Percentiles rank a stretch among this genome's conserved stretches.
Evolutionary conservation across 2,113 vertebrate genomes (phyloP).

Genomic region (Scophthalmus maximus): DNA sequence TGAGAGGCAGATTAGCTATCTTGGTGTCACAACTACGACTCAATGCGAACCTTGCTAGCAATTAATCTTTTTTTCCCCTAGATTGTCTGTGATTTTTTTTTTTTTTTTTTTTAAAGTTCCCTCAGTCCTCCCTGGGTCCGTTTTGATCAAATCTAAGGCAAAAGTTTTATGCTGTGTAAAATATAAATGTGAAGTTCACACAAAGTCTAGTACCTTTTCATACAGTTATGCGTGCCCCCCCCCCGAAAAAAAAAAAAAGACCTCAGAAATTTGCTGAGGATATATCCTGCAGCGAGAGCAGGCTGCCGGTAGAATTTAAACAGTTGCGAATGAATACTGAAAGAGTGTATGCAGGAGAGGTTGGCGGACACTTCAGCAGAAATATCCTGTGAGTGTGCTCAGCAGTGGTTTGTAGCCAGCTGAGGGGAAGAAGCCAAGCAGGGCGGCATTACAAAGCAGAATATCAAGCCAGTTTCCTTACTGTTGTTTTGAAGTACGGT

Average conservation of each 20-base stretch:
- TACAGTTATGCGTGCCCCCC: neutral
- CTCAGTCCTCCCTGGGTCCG: neutral
- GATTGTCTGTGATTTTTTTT: no score
- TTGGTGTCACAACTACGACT: no score
- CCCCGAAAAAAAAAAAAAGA: neutral
- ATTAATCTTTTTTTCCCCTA: no score
- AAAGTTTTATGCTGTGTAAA: constrained; percentile 2
- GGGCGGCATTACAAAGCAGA: neutral
- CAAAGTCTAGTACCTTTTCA: neutral
- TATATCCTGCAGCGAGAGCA: neutral
- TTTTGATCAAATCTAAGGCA: constrained; percentile 17
- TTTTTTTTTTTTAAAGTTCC: neutral
- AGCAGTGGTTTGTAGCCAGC: neutral
- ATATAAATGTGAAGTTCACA: constrained; percentile 6
- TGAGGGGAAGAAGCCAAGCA: neutral
- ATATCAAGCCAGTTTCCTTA: neutral
- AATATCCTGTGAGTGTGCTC: neutral
- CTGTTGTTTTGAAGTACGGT: constrained; percentile 8
- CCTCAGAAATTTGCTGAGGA: neutral
- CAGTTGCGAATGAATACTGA: constrained; percentile 28
- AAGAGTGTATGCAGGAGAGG: neutral
- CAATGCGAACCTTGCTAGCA: no score
- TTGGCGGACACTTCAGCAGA: neutral
- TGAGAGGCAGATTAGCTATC: no score
- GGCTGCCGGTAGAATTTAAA: constrained; percentile 1